Evolutionary conservation across 2,888 invertebrate species (phyloP).

Genomic region (Philonicus albiceps): DNA sequence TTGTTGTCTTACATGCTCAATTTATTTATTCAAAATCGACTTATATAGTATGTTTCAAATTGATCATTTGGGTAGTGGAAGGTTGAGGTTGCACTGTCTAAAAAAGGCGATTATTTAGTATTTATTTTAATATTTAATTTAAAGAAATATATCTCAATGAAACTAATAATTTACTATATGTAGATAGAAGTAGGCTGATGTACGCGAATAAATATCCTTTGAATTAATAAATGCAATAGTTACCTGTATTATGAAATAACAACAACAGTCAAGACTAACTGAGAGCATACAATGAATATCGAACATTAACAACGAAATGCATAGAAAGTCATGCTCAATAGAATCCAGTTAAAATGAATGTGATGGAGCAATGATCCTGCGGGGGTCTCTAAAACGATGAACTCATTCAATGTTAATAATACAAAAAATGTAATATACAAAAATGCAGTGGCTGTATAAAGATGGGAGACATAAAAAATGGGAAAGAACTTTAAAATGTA

Average conservation of each 20-base stretch:
- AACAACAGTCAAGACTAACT: neutral
- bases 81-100: too few species aligned
- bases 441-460: constrained; percentile 22
- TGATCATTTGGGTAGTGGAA: too few species aligned
- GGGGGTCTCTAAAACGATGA: constrained; percentile 22
- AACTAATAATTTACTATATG: neutral
- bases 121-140: neutral
- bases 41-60: too few species aligned
- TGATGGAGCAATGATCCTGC: constrained; percentile 38
- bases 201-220: neutral
- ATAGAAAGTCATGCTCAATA: constrained; percentile 34
- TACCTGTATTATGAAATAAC: neutral
- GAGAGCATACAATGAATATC: neutral
- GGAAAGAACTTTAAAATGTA: constrained; percentile 15
- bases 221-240: neutral
- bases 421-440: constrained; percentile 4
- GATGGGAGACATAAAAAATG: constrained; percentile 14
- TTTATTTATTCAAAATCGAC: too few species aligned
- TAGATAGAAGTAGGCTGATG: neutral
- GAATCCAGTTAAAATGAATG: constrained; percentile 38
- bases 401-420: constrained; percentile 16
- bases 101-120: too few species aligned
- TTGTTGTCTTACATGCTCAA: neutral
- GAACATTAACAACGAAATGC: constrained; percentile 35
- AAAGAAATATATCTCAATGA: neutral